A percentile compares a stretch with the other conserved stretches of the same genome.
These are phyloP conservation scores for Drosophila pachea DNA, from an alignment of 1,140 invertebrate genomes.

Conservation along the genomic window DNA sequence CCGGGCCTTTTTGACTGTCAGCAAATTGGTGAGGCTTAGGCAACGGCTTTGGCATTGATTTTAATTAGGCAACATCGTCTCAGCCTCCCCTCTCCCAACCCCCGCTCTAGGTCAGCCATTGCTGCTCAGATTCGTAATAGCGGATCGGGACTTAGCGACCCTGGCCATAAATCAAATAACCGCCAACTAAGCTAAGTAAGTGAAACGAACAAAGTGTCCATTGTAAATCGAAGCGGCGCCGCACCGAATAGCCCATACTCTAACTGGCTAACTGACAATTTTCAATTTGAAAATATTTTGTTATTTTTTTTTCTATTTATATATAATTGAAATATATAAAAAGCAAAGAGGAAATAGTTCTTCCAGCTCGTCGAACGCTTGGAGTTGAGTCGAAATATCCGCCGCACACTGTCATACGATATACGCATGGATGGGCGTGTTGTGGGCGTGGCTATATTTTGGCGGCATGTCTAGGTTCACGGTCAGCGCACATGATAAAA, in stretches of 20 bases:
- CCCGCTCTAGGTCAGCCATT: background rate
- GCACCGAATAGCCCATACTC: background rate
- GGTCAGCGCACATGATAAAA: constrained; percentile 69
- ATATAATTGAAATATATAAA: no score
- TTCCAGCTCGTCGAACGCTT: background rate
- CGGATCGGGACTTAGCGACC: constrained; percentile 44
- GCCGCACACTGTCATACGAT: background rate
- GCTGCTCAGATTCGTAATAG: constrained; percentile 24
- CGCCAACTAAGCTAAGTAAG: constrained; percentile 69
- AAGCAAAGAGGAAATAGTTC: no score
- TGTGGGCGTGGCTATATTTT: constrained; percentile 22
- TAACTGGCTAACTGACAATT: no score
- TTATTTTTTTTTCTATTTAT: no score
- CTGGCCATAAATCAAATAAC: constrained; percentile 73
- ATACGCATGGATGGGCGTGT: background rate
- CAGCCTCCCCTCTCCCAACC: background rate
- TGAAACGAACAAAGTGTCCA: constrained; percentile 23
- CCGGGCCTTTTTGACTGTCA: constrained; percentile 61
- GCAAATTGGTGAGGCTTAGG: constrained; percentile 63
- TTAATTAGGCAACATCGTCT: constrained; percentile 54
- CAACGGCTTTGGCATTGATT: constrained; percentile 65
- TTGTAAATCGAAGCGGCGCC: background rate
- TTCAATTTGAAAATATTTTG: no score
- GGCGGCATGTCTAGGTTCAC: constrained; percentile 41
- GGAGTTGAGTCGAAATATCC: background rate